Evolutionary conservation across 2,888 invertebrate species (phyloP), one percentile per base, ranked within the genome.

Genomic region (Cheilosia urbana): DNA sequence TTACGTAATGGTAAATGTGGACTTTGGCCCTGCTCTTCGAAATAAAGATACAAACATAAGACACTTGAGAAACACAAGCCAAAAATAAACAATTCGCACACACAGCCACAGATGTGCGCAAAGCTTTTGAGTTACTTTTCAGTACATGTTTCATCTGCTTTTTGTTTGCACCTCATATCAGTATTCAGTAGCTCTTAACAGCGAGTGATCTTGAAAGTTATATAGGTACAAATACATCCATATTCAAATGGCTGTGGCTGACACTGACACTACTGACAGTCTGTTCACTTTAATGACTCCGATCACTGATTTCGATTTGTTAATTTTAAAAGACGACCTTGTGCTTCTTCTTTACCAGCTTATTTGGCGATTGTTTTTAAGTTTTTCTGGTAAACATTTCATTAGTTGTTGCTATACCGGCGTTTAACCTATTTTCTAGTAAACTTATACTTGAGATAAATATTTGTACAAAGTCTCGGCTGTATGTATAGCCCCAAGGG

Each of bases 331-430:
- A 42, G 45, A 40, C 58, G 82, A 82, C 82, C 82, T 82, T 77
- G 82, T 63, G 37, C 77, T 66, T 77, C 77, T 66, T 77, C 65
- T 71, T 76, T 21, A 57, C 53, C 76, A 65, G 57, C 69, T 77
- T 58, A 71, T 71, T 71, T 68, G 65, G 60, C 45, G 19, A 58
- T 57, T 57, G 17, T 58, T 37, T 17, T 30, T 30, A 45, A 17
- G 5, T 45, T 17, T 17, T 6, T 7, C 15, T 57, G n/a, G n/a
- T 19, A 37, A 13, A 19, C 17, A 58, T 27, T 24, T 24, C 5
- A 15, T 49, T 49, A 7, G 11, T 6, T 45, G 45, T 37, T 37
- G 37, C 37, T 37, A 37, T 13, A 37, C 45, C 17, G 45, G 55
- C 55, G 2, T 17, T 17, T 37, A 37, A 37, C 13, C 37, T 37